These are phyloP conservation scores for Archilochus colubris DNA, from an alignment of 2,113 vertebrate genomes.

Conservation along the genomic window DNA sequence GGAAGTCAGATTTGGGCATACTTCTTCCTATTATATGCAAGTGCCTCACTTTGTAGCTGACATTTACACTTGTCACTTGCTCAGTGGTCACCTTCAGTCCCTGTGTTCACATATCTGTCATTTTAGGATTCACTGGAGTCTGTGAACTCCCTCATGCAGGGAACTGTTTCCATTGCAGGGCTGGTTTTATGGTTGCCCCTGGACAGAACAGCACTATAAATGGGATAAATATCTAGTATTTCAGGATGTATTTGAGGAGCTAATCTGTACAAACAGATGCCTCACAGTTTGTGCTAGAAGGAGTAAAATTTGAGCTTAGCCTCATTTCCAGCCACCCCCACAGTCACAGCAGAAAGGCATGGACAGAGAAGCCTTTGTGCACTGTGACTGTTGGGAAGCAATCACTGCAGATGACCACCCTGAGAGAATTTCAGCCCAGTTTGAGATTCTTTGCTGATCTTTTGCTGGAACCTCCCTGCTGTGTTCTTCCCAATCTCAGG, in stretches of 20 bases:
- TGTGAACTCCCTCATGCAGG: background rate
- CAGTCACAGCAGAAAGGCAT: background rate
- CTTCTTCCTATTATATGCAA: background rate
- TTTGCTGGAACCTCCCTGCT: background rate
- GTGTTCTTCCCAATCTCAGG: background rate
- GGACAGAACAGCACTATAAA: background rate
- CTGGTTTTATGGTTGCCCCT: background rate
- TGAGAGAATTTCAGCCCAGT: background rate
- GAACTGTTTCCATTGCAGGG: background rate
- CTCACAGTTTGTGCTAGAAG: background rate
- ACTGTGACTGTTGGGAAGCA: background rate
- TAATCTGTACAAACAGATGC: background rate
- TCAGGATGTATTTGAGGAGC: background rate
- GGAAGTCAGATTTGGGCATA: background rate
- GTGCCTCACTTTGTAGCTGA: background rate
- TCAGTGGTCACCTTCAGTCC: background rate
- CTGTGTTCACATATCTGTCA: background rate
- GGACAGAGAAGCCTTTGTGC: background rate
- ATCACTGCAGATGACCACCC: background rate
- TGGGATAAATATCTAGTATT: background rate
- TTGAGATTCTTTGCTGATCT: background rate
- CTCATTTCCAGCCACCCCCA: background rate
- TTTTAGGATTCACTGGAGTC: background rate
- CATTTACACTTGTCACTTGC: background rate
- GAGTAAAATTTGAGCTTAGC: background rate